Conservation (phyloP, 64 coral and sea anemone species). For the Pocillopora verrucosa region DNA sequence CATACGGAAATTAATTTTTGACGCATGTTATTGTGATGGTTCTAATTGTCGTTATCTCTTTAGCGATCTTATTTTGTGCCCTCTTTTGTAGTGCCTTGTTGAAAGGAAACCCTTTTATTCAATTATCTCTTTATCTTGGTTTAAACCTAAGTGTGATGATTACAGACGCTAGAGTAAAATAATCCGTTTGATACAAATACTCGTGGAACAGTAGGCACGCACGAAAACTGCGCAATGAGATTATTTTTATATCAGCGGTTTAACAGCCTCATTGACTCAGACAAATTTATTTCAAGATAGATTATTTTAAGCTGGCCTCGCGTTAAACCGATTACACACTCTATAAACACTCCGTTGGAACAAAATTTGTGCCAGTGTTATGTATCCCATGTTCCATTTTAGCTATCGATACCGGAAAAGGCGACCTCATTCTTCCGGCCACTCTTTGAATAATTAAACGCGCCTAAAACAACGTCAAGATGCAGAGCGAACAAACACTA, state of each 20-base stretch:
- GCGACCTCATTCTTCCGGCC: not conserved
- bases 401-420: conserved; percentile 34
- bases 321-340: not conserved
- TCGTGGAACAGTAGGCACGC: not conserved
- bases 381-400: not conserved
- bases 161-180: conserved; percentile 2
- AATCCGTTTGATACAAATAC: conserved; percentile 10
- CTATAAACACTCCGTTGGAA: not conserved
- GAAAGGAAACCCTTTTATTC: conserved; percentile 45
- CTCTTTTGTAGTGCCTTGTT: not conserved
- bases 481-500: conserved; percentile 17
- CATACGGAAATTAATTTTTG: conserved; percentile 40
- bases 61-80: conserved; percentile 20
- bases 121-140: conserved; percentile 47
- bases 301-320: not conserved
- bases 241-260: not conserved
- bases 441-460: not conserved
- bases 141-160: conserved; percentile 32
- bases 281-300: not conserved
- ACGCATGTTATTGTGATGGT: conserved; percentile 17
- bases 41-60: conserved; percentile 32
- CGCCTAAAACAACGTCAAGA: conserved; percentile 4
- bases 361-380: not conserved
- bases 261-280: not conserved
- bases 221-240: not conserved